A percentile compares a stretch with the other conserved stretches of the same genome.
These are phyloP conservation scores for Rhagoletis zephyria DNA, from an alignment of 1,140 invertebrate genomes.

Conservation along the genomic window DNA sequence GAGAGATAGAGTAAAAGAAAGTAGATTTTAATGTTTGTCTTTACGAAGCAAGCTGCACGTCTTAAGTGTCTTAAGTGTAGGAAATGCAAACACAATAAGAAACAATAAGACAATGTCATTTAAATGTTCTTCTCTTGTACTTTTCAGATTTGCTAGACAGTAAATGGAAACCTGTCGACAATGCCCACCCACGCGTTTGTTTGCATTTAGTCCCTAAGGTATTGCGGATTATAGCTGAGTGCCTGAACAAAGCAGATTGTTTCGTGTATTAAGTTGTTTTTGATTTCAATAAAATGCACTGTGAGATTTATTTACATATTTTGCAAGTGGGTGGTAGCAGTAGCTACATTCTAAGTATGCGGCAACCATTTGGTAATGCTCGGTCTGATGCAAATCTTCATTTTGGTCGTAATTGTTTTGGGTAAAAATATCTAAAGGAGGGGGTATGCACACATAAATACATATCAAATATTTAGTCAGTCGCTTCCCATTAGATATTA, in stretches of 20 bases:
- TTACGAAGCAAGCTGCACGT: neutral
- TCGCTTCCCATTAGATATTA: too few relatives aligned
- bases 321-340: too few relatives aligned
- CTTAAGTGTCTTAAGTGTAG: slow-evolving; percentile 49
- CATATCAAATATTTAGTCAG: too few relatives aligned
- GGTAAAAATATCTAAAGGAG: too few relatives aligned
- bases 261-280: slow-evolving; percentile 42
- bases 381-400: neutral
- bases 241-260: slow-evolving; percentile 35
- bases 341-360: neutral
- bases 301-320: slow-evolving; percentile 34
- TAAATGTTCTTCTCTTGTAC: slow-evolving; percentile 42
- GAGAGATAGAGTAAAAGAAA: slow-evolving; percentile 37
- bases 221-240: neutral
- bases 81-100: slow-evolving; percentile 48
- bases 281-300: slow-evolving; percentile 49
- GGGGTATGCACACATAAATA: too few relatives aligned
- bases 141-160: slow-evolving; percentile 41
- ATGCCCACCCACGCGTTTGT: neutral
- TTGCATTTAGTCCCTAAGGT: slow-evolving; percentile 36
- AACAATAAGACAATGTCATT: slow-evolving; percentile 40
- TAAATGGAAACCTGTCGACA: slow-evolving; percentile 44
- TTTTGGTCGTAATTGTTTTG: neutral
- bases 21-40: slow-evolving; percentile 28
- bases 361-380: too few relatives aligned